Evolutionary conservation across 2,797 vertebrate species (phyloP), one percentile per base, ranked within the genome.

Genomic region (Cephalopachus bancanus): DNA sequence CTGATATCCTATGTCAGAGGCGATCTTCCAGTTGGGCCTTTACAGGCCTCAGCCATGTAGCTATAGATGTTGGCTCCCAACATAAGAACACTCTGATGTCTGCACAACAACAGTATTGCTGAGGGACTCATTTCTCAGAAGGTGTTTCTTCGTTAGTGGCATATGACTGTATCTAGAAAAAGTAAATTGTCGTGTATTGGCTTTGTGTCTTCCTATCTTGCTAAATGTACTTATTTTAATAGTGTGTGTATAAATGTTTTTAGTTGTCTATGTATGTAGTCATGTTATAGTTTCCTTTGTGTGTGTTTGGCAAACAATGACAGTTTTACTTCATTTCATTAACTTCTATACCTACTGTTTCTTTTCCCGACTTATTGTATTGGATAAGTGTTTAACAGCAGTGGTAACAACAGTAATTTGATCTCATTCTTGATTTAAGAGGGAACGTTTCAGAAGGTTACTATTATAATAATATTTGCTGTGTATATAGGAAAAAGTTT

Each of bases 301-400:
- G 26, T 49, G 26, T 9, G n/a, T 1, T 67, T 10, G n/a, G 19
- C 60, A 57, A 65, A 67, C 65, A 86, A 51, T 93, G 55, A 60
- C 53, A 53, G 24, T 93, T 93, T 92, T 67, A 85, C 78, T 79
- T 93, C 30, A 59, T 85, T 55, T 59, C 22, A 33, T 85, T 93
- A 19, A 79, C 49, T 28, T 86, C 14, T 59, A 33, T 9, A 49
- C 16, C 16, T 14, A 19, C 26, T 60, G 11, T 76, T 81, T 78
- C 26, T 85, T n/a, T 76, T 65, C 75, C 26, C 49, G 51, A 22
- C 65, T 93, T 69, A 69, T 15, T 37, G 7, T 44, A 33, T 20
- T 57, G 53, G 53, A 69, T 60, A 86, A 76, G 1, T 84, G 10
- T 84, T 76, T 92, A 85, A 55, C 24, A 26, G 51, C 84, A 92